These are phyloP conservation scores for Rhopilema esculentum DNA, from an alignment of 30 jellyfish, hydroid and myxozoan species.

Conservation along the genomic window DNA sequence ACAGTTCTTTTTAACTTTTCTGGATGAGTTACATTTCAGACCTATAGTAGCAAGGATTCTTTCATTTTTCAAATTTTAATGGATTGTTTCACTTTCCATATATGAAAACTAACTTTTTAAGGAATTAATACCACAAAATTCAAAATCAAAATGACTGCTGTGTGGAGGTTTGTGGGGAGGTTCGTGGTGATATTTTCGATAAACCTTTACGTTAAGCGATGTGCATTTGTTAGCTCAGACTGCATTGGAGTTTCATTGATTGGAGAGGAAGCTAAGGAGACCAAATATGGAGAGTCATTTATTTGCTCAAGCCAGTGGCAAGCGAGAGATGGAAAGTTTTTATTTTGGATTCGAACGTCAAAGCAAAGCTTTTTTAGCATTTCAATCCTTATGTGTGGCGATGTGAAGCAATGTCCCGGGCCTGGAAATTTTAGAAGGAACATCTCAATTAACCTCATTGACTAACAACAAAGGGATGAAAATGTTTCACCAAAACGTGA, in stretches of 20 bases:
- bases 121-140: not conserved
- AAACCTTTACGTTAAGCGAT: no score
- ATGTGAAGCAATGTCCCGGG: constrained; percentile 77
- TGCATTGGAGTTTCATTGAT: constrained; percentile 59
- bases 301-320: constrained; percentile 56
- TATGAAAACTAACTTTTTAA: not conserved
- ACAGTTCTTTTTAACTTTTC: not conserved
- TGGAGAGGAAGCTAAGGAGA: constrained; percentile 68
- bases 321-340: constrained; percentile 58
- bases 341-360: no score
- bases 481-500: constrained; percentile 69
- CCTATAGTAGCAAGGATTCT: constrained; percentile 1
- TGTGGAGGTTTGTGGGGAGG: constrained; percentile 38
- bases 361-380: constrained; percentile 58
- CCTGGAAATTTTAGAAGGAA: no score
- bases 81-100: not conserved
- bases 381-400: constrained; percentile 60
- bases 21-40: not conserved
- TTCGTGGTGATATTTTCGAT: constrained; percentile 41
- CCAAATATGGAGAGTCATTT: constrained; percentile 56
- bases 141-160: constrained; percentile 57
- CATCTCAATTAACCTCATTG: constrained; percentile 47
- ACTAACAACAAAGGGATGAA: constrained; percentile 51
- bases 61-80: not conserved
- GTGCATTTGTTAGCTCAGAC: constrained; percentile 67